phyloP scores from a whole-genome alignment of 2,888 invertebrate species.

The Sarcophaga subvicina region DNA sequence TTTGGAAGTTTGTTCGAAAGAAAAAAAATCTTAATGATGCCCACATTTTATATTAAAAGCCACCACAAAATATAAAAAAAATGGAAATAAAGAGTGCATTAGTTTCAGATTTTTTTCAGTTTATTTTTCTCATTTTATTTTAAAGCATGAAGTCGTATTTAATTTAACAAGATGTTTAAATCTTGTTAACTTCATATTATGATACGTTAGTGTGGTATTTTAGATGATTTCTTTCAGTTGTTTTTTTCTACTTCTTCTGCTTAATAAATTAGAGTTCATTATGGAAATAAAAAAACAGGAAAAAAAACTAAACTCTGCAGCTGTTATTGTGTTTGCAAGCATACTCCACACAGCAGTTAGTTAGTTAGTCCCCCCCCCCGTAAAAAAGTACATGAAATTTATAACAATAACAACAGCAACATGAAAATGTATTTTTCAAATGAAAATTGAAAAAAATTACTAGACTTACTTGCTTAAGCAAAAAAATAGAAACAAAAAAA shows the following conservation, averaged over 20 bases:
- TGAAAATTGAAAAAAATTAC: too few species aligned
- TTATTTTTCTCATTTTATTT: constrained; percentile 22
- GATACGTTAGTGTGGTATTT: constrained; percentile 61
- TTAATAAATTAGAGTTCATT: constrained; percentile 69
- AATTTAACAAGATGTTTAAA: constrained; percentile 69
- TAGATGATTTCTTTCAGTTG: constrained; percentile 33
- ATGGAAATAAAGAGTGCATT: constrained; percentile 55
- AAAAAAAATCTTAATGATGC: constrained; percentile 56
- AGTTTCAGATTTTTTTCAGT: constrained; percentile 52
- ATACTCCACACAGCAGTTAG: too few species aligned
- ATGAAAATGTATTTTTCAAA: background rate
- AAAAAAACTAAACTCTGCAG: constrained; percentile 43
- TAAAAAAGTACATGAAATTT: background rate
- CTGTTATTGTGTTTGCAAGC: constrained; percentile 47
- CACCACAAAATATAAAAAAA: constrained; percentile 3
- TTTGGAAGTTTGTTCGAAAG: too few species aligned
- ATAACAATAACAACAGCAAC: background rate
- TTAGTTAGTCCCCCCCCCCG: background rate
- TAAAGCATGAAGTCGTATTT: constrained; percentile 48
- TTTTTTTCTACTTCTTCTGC: constrained; percentile 40
- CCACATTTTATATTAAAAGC: constrained; percentile 51
- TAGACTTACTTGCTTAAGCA: background rate
- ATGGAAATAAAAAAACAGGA: constrained; percentile 44
- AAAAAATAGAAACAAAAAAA: constrained; percentile 33
- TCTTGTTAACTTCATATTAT: constrained; percentile 69